Evolutionary conservation across 2,113 vertebrate species (phyloP), one percentile per base, ranked within the genome.

Genomic region (Choloepus hoffmanni): DNA sequence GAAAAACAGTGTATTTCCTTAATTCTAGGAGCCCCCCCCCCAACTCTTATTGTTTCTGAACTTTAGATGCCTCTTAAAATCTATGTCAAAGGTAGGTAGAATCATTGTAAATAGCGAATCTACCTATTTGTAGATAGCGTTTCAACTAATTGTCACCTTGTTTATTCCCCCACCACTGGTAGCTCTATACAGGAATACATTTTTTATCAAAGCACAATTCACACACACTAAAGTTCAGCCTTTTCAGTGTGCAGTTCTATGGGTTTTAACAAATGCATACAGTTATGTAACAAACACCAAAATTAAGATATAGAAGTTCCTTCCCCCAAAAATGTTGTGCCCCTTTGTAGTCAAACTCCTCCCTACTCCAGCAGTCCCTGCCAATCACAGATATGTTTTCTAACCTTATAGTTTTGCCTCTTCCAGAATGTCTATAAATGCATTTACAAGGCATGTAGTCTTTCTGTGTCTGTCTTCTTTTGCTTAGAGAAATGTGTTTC

Each of bases 41-140:
- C 58, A 36, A 6, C 21, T 82, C 85, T 76, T n/a, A 72, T 73
- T 79, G 33, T 58, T 92, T 55, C n/a, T 89, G 67, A 90, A 90
- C 4, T 40, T 58, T 12, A 40, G 21, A 15, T 73, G 5, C 8
- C 30, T 40, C 15, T 65, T n/a, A 53, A 45, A 85, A 21, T 84
- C 33, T 43, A 1, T 70, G 48, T 65, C 70, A 68, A 63, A 40
- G 65, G 48, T 26, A 12, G 11, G 9, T 26, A 65, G 26, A 68
- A 36, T 10, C 86, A 3, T 21, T 85, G 3, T 73, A 63, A 58
- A 48, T 53, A 72, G 30, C 26, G 33, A 72, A 16, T 40, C 6
- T 78, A 58, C 10, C 45, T 85, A 7, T 14, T 33, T 26, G 21
- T 55, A 62, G 33, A 68, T 73, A 68, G 76, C 67, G 1, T 2